A percentile compares a stretch with the other conserved stretches of the same genome.
Evolutionary conservation across 2,888 invertebrate genomes (phyloP).

Genomic region (Agrochola lota): DNA sequence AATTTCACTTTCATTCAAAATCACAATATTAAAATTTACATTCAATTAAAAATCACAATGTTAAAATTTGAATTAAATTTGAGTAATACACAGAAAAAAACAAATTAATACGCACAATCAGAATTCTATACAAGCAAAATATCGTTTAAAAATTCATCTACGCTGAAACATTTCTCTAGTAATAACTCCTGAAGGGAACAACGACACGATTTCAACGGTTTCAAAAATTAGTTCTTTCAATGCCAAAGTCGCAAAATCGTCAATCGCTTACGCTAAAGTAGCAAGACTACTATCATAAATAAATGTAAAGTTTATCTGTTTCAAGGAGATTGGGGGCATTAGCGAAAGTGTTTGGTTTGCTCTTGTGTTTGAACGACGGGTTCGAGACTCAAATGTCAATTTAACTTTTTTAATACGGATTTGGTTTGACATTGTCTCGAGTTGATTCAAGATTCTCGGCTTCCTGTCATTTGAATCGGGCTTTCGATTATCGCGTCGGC

Average conservation of each 20-base stretch:
- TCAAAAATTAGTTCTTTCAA: no score
- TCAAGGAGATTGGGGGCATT: constrained; percentile 41
- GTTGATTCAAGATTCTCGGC: constrained; percentile 12
- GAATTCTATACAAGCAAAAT: no score
- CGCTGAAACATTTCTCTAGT: no score
- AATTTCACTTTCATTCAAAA: no score
- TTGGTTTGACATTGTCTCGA: constrained; percentile 20
- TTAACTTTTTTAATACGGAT: constrained; percentile 51
- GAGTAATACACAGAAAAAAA: no score
- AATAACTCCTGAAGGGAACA: not conserved
- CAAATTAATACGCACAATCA: no score
- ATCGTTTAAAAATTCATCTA: no score
- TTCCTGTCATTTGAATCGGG: constrained; percentile 15
- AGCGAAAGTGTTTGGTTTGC: constrained; percentile 54
- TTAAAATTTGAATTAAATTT: no score
- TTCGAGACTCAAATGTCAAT: constrained; percentile 31
- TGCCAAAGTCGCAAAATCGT: not conserved
- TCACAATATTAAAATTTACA: no score
- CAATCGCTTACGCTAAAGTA: constrained; percentile 3
- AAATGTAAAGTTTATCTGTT: constrained; percentile 50
- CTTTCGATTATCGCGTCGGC: not conserved
- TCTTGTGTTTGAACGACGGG: constrained; percentile 32
- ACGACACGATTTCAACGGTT: not conserved
- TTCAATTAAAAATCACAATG: no score
- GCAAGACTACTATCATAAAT: constrained; percentile 14